A percentile compares a stretch with the other conserved stretches of the same genome.
phyloP scores from a whole-genome alignment of 2,888 invertebrate species.

The Tetheella fluctuosa region DNA sequence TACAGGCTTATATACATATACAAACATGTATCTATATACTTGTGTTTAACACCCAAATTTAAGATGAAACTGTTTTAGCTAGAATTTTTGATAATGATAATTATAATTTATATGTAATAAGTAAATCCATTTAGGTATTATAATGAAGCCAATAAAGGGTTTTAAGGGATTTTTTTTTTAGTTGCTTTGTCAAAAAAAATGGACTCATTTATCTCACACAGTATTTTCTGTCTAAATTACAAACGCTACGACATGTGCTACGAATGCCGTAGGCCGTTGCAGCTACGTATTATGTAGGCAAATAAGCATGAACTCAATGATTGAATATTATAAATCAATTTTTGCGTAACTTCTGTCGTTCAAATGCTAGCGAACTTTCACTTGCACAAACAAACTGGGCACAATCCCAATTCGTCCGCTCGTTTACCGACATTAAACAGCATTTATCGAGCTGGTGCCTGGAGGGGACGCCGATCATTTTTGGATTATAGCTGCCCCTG shows the following conservation, averaged over 20 bases:
- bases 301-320: not conserved
- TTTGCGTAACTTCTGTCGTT: not conserved
- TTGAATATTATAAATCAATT: not conserved
- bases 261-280: not conserved
- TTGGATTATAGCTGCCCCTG: slow-evolving; percentile 78
- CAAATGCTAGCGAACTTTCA: slow-evolving; percentile 19
- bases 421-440: slow-evolving; percentile 76
- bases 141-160: too few relatives aligned
- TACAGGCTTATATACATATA: not conserved
- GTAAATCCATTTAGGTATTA: too few relatives aligned
- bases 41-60: too few relatives aligned
- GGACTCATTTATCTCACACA: too few relatives aligned
- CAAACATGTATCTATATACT: too few relatives aligned
- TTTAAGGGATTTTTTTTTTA: too few relatives aligned
- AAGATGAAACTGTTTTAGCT: too few relatives aligned
- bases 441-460: slow-evolving; percentile 62
- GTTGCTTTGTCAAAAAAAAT: too few relatives aligned
- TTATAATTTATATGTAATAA: too few relatives aligned
- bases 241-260: not conserved
- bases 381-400: slow-evolving; percentile 30
- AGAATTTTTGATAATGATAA: too few relatives aligned
- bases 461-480: slow-evolving; percentile 78
- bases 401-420: slow-evolving; percentile 37
- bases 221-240: not conserved
- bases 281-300: not conserved